Evolutionary conservation across 2,113 vertebrate species (phyloP).

Genomic region (Gymnobelideus leadbeateri): DNA sequence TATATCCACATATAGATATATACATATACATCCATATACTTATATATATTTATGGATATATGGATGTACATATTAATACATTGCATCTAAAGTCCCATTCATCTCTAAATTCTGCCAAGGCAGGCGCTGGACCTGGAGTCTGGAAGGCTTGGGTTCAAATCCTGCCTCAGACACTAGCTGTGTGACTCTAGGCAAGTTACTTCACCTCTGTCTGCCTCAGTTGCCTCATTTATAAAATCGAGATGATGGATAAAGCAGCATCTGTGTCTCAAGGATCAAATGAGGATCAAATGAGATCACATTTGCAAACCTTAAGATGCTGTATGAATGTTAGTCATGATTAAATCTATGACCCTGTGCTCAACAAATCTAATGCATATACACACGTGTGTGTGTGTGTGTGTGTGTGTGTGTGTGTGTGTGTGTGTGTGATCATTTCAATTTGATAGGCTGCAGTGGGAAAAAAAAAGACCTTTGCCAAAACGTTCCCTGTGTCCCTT

Average conservation of each 20-base stretch:
- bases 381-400: too few relatives aligned
- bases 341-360: not conserved
- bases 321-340: not conserved
- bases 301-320: not conserved
- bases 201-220: not conserved
- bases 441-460: not conserved
- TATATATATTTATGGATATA: too few relatives aligned
- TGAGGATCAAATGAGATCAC: not conserved
- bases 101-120: not conserved
- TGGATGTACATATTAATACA: too few relatives aligned
- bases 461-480: not conserved
- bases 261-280: not conserved
- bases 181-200: not conserved
- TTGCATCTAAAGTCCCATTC: not conserved
- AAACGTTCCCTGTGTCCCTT: not conserved
- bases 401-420: too few relatives aligned
- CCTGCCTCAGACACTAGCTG: not conserved
- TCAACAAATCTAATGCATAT: too few relatives aligned
- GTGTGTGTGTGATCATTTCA: too few relatives aligned
- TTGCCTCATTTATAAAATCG: constrained; percentile 19
- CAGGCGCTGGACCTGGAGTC: not conserved
- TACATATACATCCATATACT: too few relatives aligned
- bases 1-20: too few relatives aligned
- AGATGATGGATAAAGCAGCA: not conserved
- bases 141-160: not conserved